Conservation (phyloP, 2,797 vertebrate species). For the Rhabdomys pumilio region DNA sequence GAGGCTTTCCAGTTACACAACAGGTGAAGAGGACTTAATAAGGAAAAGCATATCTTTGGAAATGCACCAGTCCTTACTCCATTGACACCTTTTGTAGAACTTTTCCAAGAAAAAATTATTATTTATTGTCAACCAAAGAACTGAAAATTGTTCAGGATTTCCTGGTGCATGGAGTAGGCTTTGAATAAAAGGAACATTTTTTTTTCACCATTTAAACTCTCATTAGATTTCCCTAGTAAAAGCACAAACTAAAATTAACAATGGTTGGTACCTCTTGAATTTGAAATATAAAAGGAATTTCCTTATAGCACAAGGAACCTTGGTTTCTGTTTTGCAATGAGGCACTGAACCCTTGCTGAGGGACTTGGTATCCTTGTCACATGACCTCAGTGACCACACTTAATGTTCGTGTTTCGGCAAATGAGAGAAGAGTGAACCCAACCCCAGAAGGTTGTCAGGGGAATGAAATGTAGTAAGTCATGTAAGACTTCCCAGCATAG, state of each 20-base stretch:
- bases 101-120: conserved; percentile 10
- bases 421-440: background rate
- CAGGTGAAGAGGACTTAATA: conserved; percentile 67
- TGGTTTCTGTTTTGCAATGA: conserved; percentile 10
- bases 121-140: conserved; percentile 37
- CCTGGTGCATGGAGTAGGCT: conserved; percentile 47
- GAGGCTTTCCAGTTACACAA: conserved; percentile 53
- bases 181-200: background rate
- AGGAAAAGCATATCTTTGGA: conserved; percentile 77
- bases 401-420: conserved; percentile 31
- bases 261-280: background rate
- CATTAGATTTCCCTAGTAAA: conserved; percentile 34
- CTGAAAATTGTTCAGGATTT: conserved; percentile 57
- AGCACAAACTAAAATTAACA: background rate
- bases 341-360: background rate
- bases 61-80: conserved; percentile 61
- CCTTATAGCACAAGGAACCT: conserved; percentile 39
- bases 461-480: background rate
- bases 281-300: conserved; percentile 58
- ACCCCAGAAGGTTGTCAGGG: background rate
- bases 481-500: background rate
- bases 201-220: background rate
- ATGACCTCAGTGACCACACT: background rate
- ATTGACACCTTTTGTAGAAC: conserved; percentile 48
- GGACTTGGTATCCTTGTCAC: background rate